Conservation (phyloP, 2,113 vertebrate genomes). For the Chloebia gouldiae region DNA sequence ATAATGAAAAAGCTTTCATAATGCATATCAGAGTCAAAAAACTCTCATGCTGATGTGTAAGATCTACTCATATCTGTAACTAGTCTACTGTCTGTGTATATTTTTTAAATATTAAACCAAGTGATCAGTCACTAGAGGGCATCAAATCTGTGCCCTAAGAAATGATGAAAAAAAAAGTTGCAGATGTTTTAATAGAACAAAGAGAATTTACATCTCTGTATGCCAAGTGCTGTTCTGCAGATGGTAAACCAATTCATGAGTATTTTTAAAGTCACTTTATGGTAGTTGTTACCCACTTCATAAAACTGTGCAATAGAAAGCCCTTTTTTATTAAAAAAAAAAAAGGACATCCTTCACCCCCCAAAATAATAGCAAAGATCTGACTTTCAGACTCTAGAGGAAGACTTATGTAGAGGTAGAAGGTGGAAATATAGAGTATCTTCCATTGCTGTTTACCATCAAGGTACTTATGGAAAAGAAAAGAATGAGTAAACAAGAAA, state of each 20-base stretch:
- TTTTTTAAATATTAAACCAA: neutral
- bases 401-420: neutral
- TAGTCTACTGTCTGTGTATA: neutral
- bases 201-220: neutral
- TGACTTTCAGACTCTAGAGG: neutral
- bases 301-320: neutral
- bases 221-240: neutral
- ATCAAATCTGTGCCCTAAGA: constrained; percentile 33
- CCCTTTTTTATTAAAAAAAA: neutral
- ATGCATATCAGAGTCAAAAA: neutral
- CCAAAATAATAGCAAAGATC: neutral
- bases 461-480: neutral
- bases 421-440: neutral
- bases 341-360: fast-evolving
- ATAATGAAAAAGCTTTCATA: neutral
- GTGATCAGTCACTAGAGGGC: neutral
- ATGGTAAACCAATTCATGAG: neutral
- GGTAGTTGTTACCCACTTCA: neutral
- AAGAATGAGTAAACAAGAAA: neutral
- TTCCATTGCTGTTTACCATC: neutral
- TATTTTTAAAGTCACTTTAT: neutral
- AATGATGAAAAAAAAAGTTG: neutral
- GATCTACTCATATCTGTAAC: neutral
- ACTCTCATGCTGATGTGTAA: neutral
- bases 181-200: neutral